Base-by-base conservation (phyloP, 2,888 invertebrate species). In the Thereva nobilitata region DNA sequence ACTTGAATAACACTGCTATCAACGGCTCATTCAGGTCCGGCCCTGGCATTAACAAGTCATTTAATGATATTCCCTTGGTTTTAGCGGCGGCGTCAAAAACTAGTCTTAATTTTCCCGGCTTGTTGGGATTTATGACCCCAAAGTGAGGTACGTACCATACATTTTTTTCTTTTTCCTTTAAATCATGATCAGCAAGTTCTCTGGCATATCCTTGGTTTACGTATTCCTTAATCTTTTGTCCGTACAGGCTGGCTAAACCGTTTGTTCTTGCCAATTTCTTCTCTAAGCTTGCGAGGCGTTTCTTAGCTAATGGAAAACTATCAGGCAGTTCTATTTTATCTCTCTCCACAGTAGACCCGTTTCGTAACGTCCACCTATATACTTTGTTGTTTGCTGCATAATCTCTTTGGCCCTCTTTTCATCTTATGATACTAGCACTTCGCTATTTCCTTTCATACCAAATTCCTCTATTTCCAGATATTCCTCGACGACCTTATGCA, bases 41-140 rank as follows among this genome's bases (percentile, higher is more conserved):
- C 0, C 76, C 75, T 2, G 68, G 53, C 0, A 75, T 40, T 9
- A 78, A 45, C 5, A 47, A 6, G 9, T 72, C 70, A 45, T 77
- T 77, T 0, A 77, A 64, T 3, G 72, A 73, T 0, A 71, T 59
- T 0, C 72, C 72, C 0, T 61, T 34, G 0, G 70, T 64, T 38
- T 67, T 68, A 5, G 74, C 75, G 0, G 76, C 75, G 4, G 76
- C 76, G 44, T 76, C 76, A 56, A 76, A 75, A 0, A 76, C 75
- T 0, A 76, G 47, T 6, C 75, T 65, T 0, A 76, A 9, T 63
- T 73, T 75, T 0, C 69, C 71, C 3, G 74, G 74, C 42, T 76
- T 75, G 52, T 75, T 71, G 4, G 66, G 67, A 50, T 73, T 72
- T 4, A 45, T 67, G 0, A 71, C 69, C 1, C 69, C 70, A 52